These are phyloP conservation scores for Chaetodon trifasciatus DNA, from an alignment of 2,797 vertebrate genomes.

Conservation along the genomic window DNA sequence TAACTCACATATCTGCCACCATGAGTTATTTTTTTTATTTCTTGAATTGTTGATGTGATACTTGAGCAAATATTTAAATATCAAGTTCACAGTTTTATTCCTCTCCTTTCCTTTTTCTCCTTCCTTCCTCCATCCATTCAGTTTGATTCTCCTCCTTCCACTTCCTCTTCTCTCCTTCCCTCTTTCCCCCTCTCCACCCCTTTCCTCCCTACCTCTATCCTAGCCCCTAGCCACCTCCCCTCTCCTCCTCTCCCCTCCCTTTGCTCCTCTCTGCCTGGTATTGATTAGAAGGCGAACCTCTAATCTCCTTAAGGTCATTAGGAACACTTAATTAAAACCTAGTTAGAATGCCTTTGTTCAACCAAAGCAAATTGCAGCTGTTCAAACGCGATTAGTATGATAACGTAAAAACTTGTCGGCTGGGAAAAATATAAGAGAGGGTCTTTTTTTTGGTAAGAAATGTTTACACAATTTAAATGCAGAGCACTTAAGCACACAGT, in stretches of 20 bases:
- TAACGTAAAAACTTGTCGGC: slow-evolving; percentile 85
- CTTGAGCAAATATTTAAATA: neutral
- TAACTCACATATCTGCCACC: neutral
- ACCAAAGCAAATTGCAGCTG: slow-evolving; percentile 94
- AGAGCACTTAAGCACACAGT: slow-evolving; percentile 65
- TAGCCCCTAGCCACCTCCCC: slow-evolving; percentile 75
- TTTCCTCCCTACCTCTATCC: slow-evolving; percentile 66
- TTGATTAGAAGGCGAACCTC: slow-evolving; percentile 97
- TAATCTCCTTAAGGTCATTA: slow-evolving; percentile 99
- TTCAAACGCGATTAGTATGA: slow-evolving; percentile 94
- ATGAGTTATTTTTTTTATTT: too few relatives aligned
- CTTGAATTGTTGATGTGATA: too few relatives aligned
- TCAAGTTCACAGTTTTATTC: neutral
- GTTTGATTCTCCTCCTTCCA: slow-evolving; percentile 19
- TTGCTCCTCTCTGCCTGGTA: slow-evolving; percentile 87
- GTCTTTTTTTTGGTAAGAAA: slow-evolving; percentile 65
- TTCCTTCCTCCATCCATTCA: neutral
- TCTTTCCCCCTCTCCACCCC: slow-evolving; percentile 35
- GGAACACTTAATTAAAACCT: slow-evolving; percentile 99
- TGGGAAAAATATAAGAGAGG: slow-evolving; percentile 77
- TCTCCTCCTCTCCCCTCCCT: slow-evolving; percentile 74
- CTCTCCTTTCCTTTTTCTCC: neutral
- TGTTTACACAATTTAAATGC: slow-evolving; percentile 83
- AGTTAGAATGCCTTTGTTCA: slow-evolving; percentile 94
- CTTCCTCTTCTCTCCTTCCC: slow-evolving; percentile 29